These are phyloP conservation scores for Macrosoma leucophasiata DNA, from an alignment of 2,888 invertebrate genomes.

Conservation along the genomic window DNA sequence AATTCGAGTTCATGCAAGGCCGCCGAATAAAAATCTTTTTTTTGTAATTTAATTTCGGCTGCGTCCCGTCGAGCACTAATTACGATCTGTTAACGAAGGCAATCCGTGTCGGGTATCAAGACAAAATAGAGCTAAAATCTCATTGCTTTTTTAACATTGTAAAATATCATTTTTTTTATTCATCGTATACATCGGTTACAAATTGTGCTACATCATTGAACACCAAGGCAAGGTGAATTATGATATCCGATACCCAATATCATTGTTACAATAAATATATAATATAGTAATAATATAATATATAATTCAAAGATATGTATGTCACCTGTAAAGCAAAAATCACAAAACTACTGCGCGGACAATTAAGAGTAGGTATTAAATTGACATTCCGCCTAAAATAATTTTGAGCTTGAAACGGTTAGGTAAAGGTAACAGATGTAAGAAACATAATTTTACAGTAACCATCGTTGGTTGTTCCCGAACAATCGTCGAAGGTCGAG, in stretches of 20 bases:
- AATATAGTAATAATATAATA: constrained; percentile 50
- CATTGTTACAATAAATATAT: constrained; percentile 42
- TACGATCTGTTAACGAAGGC: constrained; percentile 65
- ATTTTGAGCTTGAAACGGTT: constrained; percentile 57
- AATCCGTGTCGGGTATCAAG: constrained; percentile 60
- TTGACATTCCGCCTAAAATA: constrained; percentile 65
- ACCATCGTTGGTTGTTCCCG: constrained; percentile 27
- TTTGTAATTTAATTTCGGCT: no score
- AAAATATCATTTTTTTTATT: constrained; percentile 67
- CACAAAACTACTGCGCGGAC: constrained; percentile 44
- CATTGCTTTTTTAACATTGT: constrained; percentile 66
- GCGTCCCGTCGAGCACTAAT: no score
- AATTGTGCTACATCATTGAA: constrained; percentile 71
- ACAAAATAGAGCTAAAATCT: constrained; percentile 71
- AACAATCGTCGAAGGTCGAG: constrained; percentile 21
- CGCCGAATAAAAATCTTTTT: no score
- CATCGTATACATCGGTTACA: constrained; percentile 75
- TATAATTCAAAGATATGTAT: constrained; percentile 72
- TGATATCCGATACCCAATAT: constrained; percentile 49
- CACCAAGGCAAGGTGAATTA: constrained; percentile 72
- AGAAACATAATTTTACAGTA: constrained; percentile 38
- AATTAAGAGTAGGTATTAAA: constrained; percentile 39
- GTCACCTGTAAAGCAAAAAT: constrained; percentile 68
- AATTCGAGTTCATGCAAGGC: constrained; percentile 11
- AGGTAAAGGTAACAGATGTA: constrained; percentile 50